Base-by-base conservation (phyloP, 2,888 invertebrate species). In the Pseudococcus viburni region DNA sequence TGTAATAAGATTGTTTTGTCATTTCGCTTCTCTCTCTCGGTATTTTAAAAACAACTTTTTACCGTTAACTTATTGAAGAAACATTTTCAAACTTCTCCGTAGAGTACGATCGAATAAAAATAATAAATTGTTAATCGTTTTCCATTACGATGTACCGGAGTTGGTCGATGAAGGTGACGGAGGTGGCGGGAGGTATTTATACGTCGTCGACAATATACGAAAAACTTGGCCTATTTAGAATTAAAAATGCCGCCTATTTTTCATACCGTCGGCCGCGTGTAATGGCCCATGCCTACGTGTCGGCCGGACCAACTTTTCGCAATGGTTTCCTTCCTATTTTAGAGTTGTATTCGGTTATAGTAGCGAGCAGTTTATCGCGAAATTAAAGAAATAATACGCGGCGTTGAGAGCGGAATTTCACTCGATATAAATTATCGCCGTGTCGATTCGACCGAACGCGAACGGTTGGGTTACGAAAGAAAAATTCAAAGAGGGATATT, bases 1-100 rank as follows among this genome's bases (percentile, higher is more conserved):
- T 80, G 80, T 80, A 80, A 80, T 80, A 80, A 80, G 80, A 80
- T 80, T 80, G 80, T 80, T 80, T 80, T 80, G 77, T 80, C 80
- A 80, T 80, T 80, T 80, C 39, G 46, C n/a, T 12, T 73, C 46
- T 42, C 42, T 15, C 59, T 17, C 39, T 39, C 77, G 3, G 17
- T 19, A 80, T 80, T 80, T 42, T 80, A 39, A 42, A 80, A 42
- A 42, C 42, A 80, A 80, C 80, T 80, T 80, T 73, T 80, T 80
- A 80, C 80, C 80, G 39, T 80, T 80, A 42, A 42, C 80, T 39
- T 80, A 80, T 42, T 42, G 80, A 42, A 80, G 80, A 80, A 80
- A 80, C 80, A 80, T 39, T 80, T 80, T 42, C 80, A 80, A 80
- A 80, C 42, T 80, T 80, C 80, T 73, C 26, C 42, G 42, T 17